These are phyloP conservation scores for Neotoma lepida DNA, from an alignment of 2,113 vertebrate species.

Conservation along the genomic window DNA sequence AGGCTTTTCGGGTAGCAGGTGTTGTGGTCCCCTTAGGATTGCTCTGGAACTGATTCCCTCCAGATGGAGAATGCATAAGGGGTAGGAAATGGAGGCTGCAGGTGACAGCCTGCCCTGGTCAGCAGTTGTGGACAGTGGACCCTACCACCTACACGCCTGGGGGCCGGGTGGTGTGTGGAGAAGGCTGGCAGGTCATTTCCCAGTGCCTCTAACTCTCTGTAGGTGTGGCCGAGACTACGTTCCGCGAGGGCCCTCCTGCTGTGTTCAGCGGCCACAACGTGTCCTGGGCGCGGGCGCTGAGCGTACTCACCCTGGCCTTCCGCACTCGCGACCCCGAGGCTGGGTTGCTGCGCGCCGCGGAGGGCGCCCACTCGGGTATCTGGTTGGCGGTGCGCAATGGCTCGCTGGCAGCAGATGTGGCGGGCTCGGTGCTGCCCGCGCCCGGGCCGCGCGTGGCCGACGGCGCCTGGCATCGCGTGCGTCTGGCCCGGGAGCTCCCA, in stretches of 20 bases:
- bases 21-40: too few species aligned
- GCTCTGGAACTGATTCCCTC: neutral
- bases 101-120: neutral
- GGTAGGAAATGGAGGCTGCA: neutral
- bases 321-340: constrained; percentile 91
- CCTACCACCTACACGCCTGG: too few species aligned
- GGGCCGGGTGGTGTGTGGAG: neutral
- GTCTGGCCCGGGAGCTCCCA: constrained; percentile 86
- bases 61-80: neutral
- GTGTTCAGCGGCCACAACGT: constrained; percentile 85
- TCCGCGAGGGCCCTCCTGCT: constrained; percentile 83
- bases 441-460: constrained; percentile 85
- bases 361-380: constrained; percentile 83
- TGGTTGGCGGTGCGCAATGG: constrained; percentile 90
- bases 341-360: constrained; percentile 84
- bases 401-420: constrained; percentile 85
- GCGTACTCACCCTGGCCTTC: constrained; percentile 87
- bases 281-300: constrained; percentile 83
- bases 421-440: constrained; percentile 78
- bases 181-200: neutral
- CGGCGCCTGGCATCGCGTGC: constrained; percentile 91
- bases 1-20: neutral
- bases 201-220: constrained; percentile 44
- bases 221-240: constrained; percentile 93
- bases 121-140: neutral